These are phyloP conservation scores for Picathartes gymnocephalus DNA, from an alignment of 2,113 vertebrate genomes.

Conservation along the genomic window DNA sequence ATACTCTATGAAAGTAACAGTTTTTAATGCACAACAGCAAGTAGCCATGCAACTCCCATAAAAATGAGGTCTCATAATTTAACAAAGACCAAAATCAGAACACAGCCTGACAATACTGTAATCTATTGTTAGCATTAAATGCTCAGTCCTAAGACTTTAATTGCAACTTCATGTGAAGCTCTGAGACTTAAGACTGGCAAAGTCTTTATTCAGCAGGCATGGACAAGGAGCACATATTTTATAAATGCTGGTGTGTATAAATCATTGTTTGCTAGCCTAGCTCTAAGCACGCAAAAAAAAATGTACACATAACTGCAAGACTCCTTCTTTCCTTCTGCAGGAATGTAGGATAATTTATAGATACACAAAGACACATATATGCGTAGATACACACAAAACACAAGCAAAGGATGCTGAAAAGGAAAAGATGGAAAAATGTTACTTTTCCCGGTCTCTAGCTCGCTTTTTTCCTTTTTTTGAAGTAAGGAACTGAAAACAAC, in stretches of 20 bases:
- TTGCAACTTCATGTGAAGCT: conserved; percentile 45
- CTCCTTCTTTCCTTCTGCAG: background rate
- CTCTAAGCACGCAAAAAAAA: conserved; percentile 17
- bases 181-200: conserved; percentile 26
- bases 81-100: conserved; percentile 32
- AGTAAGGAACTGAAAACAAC: background rate
- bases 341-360: background rate
- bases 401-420: background rate
- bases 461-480: background rate
- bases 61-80: background rate
- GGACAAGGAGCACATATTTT: conserved; percentile 69
- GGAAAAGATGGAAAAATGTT: background rate
- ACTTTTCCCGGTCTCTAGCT: background rate
- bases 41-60: background rate
- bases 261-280: conserved; percentile 35
- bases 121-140: conserved; percentile 54
- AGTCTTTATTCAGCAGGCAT: conserved; percentile 64
- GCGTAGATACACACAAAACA: background rate
- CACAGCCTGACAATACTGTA: conserved; percentile 27
- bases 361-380: background rate
- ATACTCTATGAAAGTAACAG: background rate
- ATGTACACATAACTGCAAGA: background rate
- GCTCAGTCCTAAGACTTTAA: conserved; percentile 68
- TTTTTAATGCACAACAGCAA: background rate
- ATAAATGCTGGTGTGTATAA: conserved; percentile 62